These are phyloP conservation scores for Macrotis lagotis DNA, from an alignment of 2,113 vertebrate genomes.

Conservation along the genomic window DNA sequence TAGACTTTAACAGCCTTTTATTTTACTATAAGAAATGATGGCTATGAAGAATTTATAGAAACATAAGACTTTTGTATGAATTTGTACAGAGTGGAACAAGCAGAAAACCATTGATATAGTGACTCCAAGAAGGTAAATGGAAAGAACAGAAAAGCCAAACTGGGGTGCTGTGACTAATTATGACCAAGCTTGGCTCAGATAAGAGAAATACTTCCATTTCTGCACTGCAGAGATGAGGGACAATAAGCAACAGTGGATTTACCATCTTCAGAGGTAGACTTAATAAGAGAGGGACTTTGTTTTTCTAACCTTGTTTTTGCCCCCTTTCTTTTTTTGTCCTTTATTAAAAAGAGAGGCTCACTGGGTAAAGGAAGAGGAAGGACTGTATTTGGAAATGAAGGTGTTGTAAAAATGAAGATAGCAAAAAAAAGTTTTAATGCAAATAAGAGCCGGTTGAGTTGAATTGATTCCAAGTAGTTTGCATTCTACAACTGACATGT, in stretches of 20 bases:
- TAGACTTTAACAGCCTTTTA: background rate
- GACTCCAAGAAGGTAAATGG: background rate
- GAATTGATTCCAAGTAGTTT: background rate
- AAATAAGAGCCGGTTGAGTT: background rate
- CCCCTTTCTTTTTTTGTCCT: background rate
- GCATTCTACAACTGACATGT: background rate
- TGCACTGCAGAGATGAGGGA: background rate
- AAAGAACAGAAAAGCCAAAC: background rate
- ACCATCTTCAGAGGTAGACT: background rate
- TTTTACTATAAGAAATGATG: background rate
- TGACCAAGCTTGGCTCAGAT: background rate
- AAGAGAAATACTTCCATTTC: background rate
- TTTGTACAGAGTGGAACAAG: background rate
- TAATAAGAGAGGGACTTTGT: background rate
- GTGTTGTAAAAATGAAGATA: background rate
- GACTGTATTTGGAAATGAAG: background rate
- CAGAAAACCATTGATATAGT: background rate
- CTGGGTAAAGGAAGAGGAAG: background rate
- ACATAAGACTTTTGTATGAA: background rate
- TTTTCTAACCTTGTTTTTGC: background rate
- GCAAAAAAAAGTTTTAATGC: background rate
- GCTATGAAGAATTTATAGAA: background rate
- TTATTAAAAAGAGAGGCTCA: background rate
- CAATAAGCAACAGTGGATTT: background rate
- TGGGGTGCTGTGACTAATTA: background rate